A percentile compares a stretch with the other conserved stretches of the same genome.
Evolutionary conservation across 2,797 vertebrate species (phyloP).

Genomic region (Lepidocolaptes lacrymiger): DNA sequence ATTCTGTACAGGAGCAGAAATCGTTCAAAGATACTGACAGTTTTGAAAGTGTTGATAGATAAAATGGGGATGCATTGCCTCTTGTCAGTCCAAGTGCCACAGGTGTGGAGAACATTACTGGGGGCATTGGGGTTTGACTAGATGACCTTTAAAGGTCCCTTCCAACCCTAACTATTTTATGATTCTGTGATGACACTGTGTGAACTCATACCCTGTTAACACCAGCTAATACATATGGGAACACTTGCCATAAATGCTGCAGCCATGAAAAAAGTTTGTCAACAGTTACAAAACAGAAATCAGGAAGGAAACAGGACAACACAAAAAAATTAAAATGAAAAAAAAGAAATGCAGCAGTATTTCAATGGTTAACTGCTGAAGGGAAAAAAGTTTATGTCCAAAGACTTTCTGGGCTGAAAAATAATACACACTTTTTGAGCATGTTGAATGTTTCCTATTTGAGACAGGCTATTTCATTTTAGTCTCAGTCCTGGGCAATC

Average conservation of each 20-base stretch:
- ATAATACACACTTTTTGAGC: not conserved
- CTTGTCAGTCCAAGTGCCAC: not conserved
- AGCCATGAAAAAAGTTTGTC: not conserved
- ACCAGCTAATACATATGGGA: not conserved
- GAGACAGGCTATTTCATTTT: slow-evolving; percentile 2
- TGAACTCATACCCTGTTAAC: not conserved
- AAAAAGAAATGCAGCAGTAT: not conserved
- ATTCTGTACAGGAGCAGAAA: not conserved
- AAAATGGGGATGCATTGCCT: not conserved
- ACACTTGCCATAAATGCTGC: not conserved
- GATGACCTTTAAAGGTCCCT: not conserved
- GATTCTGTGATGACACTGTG: not conserved
- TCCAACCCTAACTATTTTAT: not conserved
- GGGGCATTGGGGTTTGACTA: not conserved
- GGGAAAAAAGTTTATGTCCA: not conserved
- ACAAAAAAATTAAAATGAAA: not conserved
- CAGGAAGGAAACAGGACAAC: not conserved
- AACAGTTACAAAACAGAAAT: not conserved
- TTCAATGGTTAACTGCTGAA: not conserved
- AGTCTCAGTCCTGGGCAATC: not conserved
- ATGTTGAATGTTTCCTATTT: not conserved
- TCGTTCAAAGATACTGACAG: not conserved
- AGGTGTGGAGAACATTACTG: not conserved
- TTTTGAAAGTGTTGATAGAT: not conserved
- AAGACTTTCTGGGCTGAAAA: not conserved